These are phyloP conservation scores for Ranitomeya imitator DNA, from an alignment of 2,113 vertebrate species.

Conservation along the genomic window DNA sequence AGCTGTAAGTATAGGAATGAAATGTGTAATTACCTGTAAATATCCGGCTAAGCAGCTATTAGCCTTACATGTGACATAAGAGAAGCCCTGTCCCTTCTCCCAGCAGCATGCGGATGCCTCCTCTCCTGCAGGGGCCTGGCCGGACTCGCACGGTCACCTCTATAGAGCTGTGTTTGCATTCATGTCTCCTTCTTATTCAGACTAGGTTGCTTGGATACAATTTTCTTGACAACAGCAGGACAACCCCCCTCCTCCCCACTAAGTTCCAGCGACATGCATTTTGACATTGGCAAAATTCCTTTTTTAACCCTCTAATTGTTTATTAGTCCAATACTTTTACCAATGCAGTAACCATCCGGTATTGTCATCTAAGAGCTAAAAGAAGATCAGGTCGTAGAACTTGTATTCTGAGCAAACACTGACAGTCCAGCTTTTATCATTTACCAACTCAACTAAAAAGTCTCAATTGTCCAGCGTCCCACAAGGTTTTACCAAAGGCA, in stretches of 20 bases:
- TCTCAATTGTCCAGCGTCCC: neutral
- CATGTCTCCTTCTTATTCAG: constrained; percentile 50
- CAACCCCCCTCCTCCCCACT: constrained; percentile 36
- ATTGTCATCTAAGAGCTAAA: neutral
- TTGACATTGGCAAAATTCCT: constrained; percentile 7
- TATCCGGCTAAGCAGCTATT: neutral
- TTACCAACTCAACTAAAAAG: neutral
- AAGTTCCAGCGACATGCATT: neutral
- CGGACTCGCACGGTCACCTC: constrained; percentile 21
- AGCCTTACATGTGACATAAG: neutral
- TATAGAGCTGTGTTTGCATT: constrained; percentile 52
- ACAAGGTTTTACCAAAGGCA: neutral
- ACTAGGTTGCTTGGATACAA: constrained; percentile 50
- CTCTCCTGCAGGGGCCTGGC: constrained; percentile 13
- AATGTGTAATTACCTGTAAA: constrained; percentile 17
- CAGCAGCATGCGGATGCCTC: constrained; percentile 27
- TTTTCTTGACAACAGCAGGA: constrained; percentile 45
- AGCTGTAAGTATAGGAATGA: neutral
- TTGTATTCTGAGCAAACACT: neutral
- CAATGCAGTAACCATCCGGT: neutral
- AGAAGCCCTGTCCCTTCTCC: neutral
- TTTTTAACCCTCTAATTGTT: neutral
- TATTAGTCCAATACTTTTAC: neutral
- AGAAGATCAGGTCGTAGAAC: neutral
- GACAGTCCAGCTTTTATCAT: neutral